Evolutionary conservation across 2,113 vertebrate species (phyloP).

Genomic region (Mus musculus): DNA sequence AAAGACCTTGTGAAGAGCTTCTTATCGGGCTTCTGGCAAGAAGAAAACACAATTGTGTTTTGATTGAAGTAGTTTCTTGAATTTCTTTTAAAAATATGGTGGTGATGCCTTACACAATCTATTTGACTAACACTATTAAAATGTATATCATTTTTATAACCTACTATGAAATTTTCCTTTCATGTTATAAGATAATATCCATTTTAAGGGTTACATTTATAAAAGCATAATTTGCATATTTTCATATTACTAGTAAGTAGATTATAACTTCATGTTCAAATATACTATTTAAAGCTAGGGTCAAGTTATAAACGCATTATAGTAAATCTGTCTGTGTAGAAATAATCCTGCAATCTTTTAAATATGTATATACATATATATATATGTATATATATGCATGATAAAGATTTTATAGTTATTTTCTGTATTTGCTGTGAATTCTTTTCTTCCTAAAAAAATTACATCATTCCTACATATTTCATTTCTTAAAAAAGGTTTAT

Average conservation of each 20-base stretch:
- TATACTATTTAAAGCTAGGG: background rate
- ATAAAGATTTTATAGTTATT: background rate
- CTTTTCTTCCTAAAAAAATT: constrained; percentile 57
- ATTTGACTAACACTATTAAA: background rate
- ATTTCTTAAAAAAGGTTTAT: constrained; percentile 62
- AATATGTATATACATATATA: background rate
- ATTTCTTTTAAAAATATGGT: background rate
- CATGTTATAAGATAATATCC: constrained; percentile 30
- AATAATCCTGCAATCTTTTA: background rate
- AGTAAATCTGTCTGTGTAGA: constrained; percentile 16
- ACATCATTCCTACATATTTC: constrained; percentile 46
- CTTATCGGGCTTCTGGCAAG: background rate
- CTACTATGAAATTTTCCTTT: background rate
- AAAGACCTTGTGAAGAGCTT: background rate
- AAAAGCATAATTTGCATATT: constrained; percentile 66
- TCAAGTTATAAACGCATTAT: constrained; percentile 1
- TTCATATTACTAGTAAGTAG: constrained; percentile 13
- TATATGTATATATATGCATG: background rate
- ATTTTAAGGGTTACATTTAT: constrained; percentile 35
- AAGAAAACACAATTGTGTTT: background rate
- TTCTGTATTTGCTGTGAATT: background rate
- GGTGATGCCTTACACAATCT: background rate
- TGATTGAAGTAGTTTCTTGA: background rate
- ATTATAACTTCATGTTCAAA: constrained; percentile 45
- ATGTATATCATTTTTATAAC: background rate